Evolutionary conservation across 2,113 vertebrate species (phyloP).

Genomic region (Thermophis baileyi): DNA sequence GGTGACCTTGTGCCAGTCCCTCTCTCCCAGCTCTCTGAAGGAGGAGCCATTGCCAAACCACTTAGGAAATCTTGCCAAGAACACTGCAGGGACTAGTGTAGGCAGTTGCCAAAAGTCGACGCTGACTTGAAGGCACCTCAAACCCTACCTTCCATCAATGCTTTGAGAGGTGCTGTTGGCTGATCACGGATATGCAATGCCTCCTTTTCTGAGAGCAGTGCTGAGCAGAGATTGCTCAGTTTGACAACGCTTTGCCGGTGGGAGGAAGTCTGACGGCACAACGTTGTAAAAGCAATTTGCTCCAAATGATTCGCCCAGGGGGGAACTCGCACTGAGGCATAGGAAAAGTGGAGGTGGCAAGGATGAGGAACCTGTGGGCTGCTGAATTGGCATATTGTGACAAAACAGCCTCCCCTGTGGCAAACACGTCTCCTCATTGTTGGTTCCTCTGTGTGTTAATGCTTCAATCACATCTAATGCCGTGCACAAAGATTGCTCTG

Average conservation of each 20-base stretch:
- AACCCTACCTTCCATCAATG: not conserved
- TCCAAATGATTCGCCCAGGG: not conserved
- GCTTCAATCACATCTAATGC: not conserved
- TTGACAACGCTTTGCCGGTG: not conserved
- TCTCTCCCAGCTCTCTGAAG: no score
- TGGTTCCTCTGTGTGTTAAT: not conserved
- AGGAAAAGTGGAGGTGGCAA: not conserved
- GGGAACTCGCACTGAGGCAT: not conserved
- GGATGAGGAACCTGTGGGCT: not conserved
- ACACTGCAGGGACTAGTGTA: not conserved
- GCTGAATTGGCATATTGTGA: accelerated
- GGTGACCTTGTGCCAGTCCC: no score
- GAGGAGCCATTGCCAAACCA: no score
- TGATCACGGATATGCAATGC: not conserved
- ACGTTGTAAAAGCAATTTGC: not conserved
- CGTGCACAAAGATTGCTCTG: not conserved
- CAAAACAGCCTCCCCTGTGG: not conserved
- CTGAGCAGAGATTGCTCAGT: not conserved
- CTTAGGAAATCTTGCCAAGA: no score
- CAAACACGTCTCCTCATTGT: not conserved
- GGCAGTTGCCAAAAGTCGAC: not conserved
- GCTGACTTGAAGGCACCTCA: not conserved
- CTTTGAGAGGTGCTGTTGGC: not conserved
- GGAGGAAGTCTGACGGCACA: constrained; percentile 1
- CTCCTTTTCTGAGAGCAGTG: not conserved